Conservation (phyloP, 2,113 vertebrate species). For the Megaptera novaeangliae region DNA sequence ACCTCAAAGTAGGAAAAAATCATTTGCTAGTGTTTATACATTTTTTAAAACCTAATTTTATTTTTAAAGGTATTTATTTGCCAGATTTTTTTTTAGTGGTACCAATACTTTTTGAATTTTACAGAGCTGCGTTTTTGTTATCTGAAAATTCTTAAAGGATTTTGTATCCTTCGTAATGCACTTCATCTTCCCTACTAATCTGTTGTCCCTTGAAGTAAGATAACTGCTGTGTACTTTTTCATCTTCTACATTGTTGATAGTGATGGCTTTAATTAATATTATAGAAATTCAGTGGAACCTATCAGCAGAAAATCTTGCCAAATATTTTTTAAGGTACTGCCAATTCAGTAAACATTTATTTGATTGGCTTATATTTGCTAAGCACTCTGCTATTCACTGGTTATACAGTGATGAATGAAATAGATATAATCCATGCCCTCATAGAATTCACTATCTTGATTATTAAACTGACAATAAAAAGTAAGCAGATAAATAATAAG, state of each 20-base stretch:
- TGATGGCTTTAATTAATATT: conserved; percentile 46
- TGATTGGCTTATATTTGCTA: neutral
- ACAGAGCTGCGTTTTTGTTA: neutral
- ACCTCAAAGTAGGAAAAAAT: conserved; percentile 1
- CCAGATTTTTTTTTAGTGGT: neutral
- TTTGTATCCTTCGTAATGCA: neutral
- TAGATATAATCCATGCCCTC: neutral
- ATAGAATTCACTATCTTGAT: neutral
- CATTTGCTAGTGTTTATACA: neutral
- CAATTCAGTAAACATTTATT: conserved; percentile 3
- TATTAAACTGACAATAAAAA: neutral
- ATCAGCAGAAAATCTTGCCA: conserved; percentile 29
- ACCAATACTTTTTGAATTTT: neutral
- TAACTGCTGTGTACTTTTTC: neutral
- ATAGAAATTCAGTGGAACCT: neutral
- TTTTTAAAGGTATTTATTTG: conserved; percentile 17
- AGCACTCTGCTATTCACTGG: neutral
- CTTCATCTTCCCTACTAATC: neutral
- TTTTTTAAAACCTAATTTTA: neutral
- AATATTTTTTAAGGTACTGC: conserved; percentile 46
- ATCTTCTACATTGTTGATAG: neutral
- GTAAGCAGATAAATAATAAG: neutral
- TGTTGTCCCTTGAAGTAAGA: conserved; percentile 2
- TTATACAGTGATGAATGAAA: neutral
- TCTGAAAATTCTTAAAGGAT: neutral